Conservation (phyloP, 2,113 vertebrate species). For the Daphoenositta chrysoptera region DNA sequence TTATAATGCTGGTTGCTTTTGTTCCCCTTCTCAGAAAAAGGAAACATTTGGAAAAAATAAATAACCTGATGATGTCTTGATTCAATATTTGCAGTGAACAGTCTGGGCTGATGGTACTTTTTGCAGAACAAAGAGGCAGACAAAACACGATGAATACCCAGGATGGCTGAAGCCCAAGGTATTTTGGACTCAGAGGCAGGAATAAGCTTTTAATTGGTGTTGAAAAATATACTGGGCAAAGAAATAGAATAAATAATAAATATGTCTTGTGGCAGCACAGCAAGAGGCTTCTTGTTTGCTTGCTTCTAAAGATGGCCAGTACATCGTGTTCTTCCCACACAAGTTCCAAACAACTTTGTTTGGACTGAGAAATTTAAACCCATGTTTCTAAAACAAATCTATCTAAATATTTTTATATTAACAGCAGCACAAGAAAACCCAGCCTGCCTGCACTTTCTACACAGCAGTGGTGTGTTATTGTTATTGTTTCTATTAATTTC, state of each 20-base stretch:
- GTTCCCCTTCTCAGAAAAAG: neutral
- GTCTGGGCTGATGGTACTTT: neutral
- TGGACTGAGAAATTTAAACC: neutral
- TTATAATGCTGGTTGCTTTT: neutral
- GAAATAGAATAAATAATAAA: conserved; percentile 55
- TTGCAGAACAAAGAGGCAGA: neutral
- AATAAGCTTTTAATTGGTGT: conserved; percentile 22
- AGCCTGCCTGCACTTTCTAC: neutral
- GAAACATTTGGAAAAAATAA: neutral
- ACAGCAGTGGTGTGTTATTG: neutral
- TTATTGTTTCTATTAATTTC: neutral
- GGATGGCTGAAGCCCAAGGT: neutral
- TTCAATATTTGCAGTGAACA: neutral
- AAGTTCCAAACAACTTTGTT: neutral
- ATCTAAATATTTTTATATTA: conserved; percentile 26
- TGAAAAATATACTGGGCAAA: conserved; percentile 41
- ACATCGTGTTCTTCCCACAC: neutral
- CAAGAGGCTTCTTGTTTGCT: neutral
- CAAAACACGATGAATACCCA: neutral
- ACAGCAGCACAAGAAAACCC: neutral
- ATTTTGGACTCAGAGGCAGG: neutral
- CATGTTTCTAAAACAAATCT: conserved; percentile 31
- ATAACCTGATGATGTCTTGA: neutral
- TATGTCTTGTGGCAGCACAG: conserved; percentile 6
- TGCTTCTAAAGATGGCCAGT: neutral